Base-by-base conservation (phyloP, 2,888 invertebrate species). In the Lasiommata megera region DNA sequence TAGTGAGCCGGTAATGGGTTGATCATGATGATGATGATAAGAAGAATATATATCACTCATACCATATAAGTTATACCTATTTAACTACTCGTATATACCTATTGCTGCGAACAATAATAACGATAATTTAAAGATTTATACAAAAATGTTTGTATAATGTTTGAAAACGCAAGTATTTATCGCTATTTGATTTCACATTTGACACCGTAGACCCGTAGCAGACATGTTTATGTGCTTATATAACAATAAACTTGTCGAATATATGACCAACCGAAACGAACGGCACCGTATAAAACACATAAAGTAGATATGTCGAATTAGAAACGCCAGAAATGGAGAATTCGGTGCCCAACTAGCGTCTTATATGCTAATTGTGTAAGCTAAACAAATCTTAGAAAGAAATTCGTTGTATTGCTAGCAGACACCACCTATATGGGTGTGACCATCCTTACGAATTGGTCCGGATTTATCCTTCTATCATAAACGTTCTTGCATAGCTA, bases 291-390 rank as follows among this genome's bases (percentile, higher is more conserved):
- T 77, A 77, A 82, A 71, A 79, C 73, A 76, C 77, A 80, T 89
- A 87, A 88, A 87, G 70, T 79, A 83, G 76, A 76, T 62, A 62
- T 50, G 72, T 74, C 77, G 78, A 78, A 82, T 84, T 79, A 78
- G 76, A 78, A 80, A 82, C 79, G 61, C 79, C 78, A 70, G 68
- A 75, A 77, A 86, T 80, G 86, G 84, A 73, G 80, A 43, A 83
- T 68, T 77, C 77, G 63, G 74, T 75, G 73, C n/a, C 72, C 71
- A 71, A 62, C 64, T 72, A 71, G 66, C 66, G 73, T 74, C 69
- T 72, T 86, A 88, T 86, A 88, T 88, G 86, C 80, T 82, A 88
- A 89, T 86, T 82, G 77, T 67, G 69, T 67, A 67, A 75, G 9
- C 16, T 31, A 65, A 69, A 68, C 68, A 70, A 69, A 66, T 67